Evolutionary conservation across 2,797 vertebrate genomes (phyloP).

Genomic region (Limnodromus scolopaceus): DNA sequence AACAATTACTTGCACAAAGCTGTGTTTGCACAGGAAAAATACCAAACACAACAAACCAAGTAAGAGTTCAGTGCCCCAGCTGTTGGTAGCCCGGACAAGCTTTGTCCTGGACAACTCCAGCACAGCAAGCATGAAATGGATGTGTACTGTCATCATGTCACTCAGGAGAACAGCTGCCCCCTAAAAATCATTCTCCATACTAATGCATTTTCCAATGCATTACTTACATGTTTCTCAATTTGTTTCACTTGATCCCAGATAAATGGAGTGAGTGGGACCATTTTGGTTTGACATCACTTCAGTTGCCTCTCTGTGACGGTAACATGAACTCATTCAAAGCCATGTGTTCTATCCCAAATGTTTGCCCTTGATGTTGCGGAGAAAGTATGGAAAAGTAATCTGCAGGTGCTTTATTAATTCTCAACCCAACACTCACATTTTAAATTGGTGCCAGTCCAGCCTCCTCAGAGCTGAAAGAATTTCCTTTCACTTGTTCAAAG

Average conservation of each 20-base stretch:
- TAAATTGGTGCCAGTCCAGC: neutral
- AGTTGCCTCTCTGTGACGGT: neutral
- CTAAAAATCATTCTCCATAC: neutral
- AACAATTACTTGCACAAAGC: neutral
- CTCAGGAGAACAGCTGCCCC: neutral
- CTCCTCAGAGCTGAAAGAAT: neutral
- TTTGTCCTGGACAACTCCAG: neutral
- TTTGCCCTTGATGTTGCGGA: neutral
- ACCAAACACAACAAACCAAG: neutral
- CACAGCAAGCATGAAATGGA: neutral
- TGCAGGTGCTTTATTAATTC: neutral
- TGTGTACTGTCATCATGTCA: neutral
- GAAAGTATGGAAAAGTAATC: neutral
- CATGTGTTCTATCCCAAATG: neutral
- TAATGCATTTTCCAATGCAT: neutral
- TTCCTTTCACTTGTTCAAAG: neutral
- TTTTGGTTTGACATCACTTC: neutral
- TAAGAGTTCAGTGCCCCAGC: neutral
- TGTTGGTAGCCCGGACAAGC: neutral
- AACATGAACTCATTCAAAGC: neutral
- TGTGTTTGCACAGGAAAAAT: neutral
- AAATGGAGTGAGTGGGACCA: rapidly evolving
- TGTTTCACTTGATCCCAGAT: neutral
- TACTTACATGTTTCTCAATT: neutral
- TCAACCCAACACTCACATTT: neutral